Base-by-base conservation (phyloP, 2,888 invertebrate genomes). In the Aspidiotus destructor region DNA sequence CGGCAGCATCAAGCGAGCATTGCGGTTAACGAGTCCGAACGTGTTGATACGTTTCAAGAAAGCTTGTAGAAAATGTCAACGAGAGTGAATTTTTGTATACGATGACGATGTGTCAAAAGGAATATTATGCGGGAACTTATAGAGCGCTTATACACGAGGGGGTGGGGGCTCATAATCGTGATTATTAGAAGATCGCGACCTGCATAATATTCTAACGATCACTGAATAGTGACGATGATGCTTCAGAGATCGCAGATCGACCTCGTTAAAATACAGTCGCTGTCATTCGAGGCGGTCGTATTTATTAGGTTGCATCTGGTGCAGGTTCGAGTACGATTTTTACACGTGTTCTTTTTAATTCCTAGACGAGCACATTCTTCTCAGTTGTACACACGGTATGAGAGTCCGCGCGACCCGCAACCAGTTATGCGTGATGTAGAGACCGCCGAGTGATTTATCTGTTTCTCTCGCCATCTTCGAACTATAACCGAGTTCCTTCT, bases 11-110 rank as follows among this genome's bases (percentile, higher is more conserved):
- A 64, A 28, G 16, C 48, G 11, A 16, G 65, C 17, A 55, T 41
- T 44, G 41, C 10, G 40, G 48, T 48, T 65, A 57, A 65, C 64
- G 57, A 64, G 53, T 63, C 40, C 41, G 28, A 65, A 65, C 58
- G 60, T 65, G 65, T 65, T 65, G 65, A 65, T 65, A 65, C 65
- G 42, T 65, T 58, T 63, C 41, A 52, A 63, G 63, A 63, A 63
- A 48, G 40, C 48, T 41, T 28, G 28, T 28, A 3, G 28, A 28
- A 28, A 28, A 28, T 28, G 28, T 28, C 28, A 28, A 28, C 28
- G 28, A 28, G 28, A 28, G 28, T 28, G 28, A 28, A 28, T 28
- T 28, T 28, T 28, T 28, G 28, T 28, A 28, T 28, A 28, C 28
- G 28, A n/a, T n/a, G n/a, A 28, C 28, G 28, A 28, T 28, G 5